Evolutionary conservation across 1,140 invertebrate genomes (phyloP).

Genomic region (Anastatus disparis): DNA sequence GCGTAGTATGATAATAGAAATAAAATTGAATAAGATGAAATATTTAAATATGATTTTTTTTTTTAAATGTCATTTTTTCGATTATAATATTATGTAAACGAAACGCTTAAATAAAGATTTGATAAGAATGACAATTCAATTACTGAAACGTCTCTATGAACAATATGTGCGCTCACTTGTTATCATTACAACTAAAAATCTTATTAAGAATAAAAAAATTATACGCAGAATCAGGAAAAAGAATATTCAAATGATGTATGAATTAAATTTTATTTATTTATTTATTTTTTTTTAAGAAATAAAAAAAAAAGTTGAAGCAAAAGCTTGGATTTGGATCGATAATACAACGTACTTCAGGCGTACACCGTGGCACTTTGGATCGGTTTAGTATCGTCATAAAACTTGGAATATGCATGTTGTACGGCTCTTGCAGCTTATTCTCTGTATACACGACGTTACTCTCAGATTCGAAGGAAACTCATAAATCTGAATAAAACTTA

Average conservation of each 20-base stretch:
- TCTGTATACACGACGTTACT: slow-evolving; percentile 22
- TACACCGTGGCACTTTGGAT: slow-evolving; percentile 48
- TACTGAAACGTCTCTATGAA: too few species aligned
- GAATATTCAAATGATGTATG: slow-evolving; percentile 35
- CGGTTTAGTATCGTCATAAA: slow-evolving; percentile 53
- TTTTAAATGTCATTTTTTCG: too few species aligned
- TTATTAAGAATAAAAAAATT: too few species aligned
- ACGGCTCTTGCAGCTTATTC: slow-evolving; percentile 21
- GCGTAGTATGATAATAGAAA: too few species aligned
- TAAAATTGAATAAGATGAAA: too few species aligned
- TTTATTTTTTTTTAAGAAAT: slow-evolving; percentile 15
- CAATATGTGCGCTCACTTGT: too few species aligned
- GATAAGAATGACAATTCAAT: too few species aligned
- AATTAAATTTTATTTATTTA: slow-evolving; percentile 28
- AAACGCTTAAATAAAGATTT: too few species aligned
- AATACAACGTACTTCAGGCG: slow-evolving; percentile 45
- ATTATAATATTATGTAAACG: too few species aligned
- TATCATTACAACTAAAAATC: too few species aligned
- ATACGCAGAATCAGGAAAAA: too few species aligned
- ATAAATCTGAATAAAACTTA: slow-evolving; percentile 37
- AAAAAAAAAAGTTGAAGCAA: slow-evolving; percentile 3
- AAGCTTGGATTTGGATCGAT: slow-evolving; percentile 32
- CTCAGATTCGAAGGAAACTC: slow-evolving; percentile 34
- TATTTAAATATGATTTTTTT: too few species aligned
- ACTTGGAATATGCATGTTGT: slow-evolving; percentile 43